These are phyloP conservation scores for Autographa gamma DNA, from an alignment of 2,888 invertebrate genomes.

Conservation along the genomic window DNA sequence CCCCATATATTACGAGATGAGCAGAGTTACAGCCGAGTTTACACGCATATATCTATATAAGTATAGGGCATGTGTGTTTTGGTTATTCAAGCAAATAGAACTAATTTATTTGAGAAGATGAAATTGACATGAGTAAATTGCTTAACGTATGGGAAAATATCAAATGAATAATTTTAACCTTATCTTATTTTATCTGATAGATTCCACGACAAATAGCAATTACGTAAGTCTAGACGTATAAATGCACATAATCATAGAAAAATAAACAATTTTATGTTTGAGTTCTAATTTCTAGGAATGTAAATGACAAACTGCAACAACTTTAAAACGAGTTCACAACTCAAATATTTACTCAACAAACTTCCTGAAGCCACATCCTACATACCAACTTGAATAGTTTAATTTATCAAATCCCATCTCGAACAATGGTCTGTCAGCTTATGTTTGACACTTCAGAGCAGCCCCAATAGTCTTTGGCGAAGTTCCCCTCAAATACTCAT, in stretches of 20 bases:
- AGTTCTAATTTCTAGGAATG: neutral
- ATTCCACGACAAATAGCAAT: no score
- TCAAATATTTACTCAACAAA: conserved; percentile 9
- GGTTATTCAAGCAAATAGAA: neutral
- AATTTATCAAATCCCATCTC: conserved; percentile 42
- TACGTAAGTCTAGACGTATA: no score
- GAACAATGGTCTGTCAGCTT: conserved; percentile 46
- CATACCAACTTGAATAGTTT: conserved; percentile 35
- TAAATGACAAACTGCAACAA: neutral
- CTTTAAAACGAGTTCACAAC: neutral
- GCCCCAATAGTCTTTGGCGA: conserved; percentile 44
- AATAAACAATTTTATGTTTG: no score
- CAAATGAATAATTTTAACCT: neutral
- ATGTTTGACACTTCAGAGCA: conserved; percentile 29
- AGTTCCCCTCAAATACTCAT: conserved; percentile 55
- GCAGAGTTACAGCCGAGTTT: conserved; percentile 9
- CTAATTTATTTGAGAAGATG: neutral
- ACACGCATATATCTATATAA: neutral
- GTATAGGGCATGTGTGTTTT: neutral
- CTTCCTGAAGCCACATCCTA: conserved; percentile 9
- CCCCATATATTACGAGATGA: conserved; percentile 47
- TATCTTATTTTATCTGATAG: no score
- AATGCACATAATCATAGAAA: no score
- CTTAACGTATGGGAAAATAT: neutral
- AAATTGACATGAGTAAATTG: neutral